Evolutionary conservation across 2,888 invertebrate genomes (phyloP), one percentile per base, ranked within the genome.

Genomic region (Suillia variegata): DNA sequence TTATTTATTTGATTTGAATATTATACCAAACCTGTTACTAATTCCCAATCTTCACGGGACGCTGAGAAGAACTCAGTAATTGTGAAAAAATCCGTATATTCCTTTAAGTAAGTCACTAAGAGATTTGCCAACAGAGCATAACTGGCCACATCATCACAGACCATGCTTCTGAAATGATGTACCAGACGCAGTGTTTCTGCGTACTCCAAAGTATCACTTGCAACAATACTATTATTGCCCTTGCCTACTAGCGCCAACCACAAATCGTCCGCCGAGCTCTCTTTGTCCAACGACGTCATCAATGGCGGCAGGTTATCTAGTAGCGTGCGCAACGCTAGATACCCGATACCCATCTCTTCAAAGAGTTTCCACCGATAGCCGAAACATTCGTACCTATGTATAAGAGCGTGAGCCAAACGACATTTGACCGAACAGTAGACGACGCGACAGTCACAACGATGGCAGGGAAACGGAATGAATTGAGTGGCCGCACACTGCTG

Each of bases 311-410:
- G 73, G 17, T 83, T 82, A 74, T 86, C 84, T 6, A 93, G 76
- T 20, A 93, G 81, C 1, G 89, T 87, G 77, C 86, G 86, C 74
- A 92, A 82, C n/a, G 90, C 93, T 59, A 92, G 85, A 79, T 92
- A 92, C 1, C 88, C 90, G 5, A 45, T 45, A 13, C 45, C 45
- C 5, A 45, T 18, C 5, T 45, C 5, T 17, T 17, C 84, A 77
- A 89, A 88, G 12, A 93, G 81, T 38, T 85, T 83, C 10, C 85
- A 82, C 67, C 85, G 85, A 64, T 87, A 86, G 5, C 87, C 90
- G 8, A 78, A 79, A 73, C 94, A 94, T 80, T 94, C 90, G 86
- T 87, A 89, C 54, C 82, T 82, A 78, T 94, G 94, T 72, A 87
- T 87, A 1, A 73, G 69, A 1, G 77, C 67, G 1, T 89, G 88